These are phyloP conservation scores for Gadopsis bispinosus DNA, from an alignment of 2,797 vertebrate species.

Conservation along the genomic window DNA sequence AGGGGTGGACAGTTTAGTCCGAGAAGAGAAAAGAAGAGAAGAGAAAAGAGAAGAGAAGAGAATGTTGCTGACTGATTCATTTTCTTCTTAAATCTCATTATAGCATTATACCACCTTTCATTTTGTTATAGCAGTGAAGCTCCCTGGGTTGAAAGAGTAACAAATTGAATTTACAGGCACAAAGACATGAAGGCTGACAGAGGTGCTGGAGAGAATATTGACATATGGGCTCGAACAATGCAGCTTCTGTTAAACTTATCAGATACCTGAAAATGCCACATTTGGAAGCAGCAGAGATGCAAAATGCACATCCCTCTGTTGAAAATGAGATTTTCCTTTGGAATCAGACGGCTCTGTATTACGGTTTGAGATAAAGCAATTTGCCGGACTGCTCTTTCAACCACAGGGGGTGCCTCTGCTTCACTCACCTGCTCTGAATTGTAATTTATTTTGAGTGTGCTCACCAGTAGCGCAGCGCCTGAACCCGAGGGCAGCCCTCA, in stretches of 20 bases:
- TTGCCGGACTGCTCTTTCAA: slow-evolving; percentile 70
- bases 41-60: slow-evolving; percentile 12
- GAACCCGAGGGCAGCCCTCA: slow-evolving; percentile 65
- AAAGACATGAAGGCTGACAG: slow-evolving; percentile 69
- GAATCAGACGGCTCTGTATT: slow-evolving; percentile 59
- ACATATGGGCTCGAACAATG: slow-evolving; percentile 68
- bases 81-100: slow-evolving; percentile 69
- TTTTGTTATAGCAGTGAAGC: slow-evolving; percentile 64
- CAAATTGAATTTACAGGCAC: slow-evolving; percentile 77
- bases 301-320: slow-evolving; percentile 59
- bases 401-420: slow-evolving; percentile 70
- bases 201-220: slow-evolving; percentile 62
- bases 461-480: slow-evolving; percentile 55
- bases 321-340: slow-evolving; percentile 54
- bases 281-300: slow-evolving; percentile 40
- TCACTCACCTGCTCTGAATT: slow-evolving; percentile 70
- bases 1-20: background rate
- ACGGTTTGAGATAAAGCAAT: slow-evolving; percentile 73
- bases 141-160: slow-evolving; percentile 71
- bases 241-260: slow-evolving; percentile 66
- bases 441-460: slow-evolving; percentile 68
- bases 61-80: slow-evolving; percentile 52
- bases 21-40: slow-evolving; percentile 10
- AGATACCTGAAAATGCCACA: slow-evolving; percentile 52
- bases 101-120: slow-evolving; percentile 72